A percentile compares a stretch with the other conserved stretches of the same genome.
These are phyloP conservation scores for Synchiropus splendidus DNA, from an alignment of 2,113 vertebrate genomes.

Conservation along the genomic window DNA sequence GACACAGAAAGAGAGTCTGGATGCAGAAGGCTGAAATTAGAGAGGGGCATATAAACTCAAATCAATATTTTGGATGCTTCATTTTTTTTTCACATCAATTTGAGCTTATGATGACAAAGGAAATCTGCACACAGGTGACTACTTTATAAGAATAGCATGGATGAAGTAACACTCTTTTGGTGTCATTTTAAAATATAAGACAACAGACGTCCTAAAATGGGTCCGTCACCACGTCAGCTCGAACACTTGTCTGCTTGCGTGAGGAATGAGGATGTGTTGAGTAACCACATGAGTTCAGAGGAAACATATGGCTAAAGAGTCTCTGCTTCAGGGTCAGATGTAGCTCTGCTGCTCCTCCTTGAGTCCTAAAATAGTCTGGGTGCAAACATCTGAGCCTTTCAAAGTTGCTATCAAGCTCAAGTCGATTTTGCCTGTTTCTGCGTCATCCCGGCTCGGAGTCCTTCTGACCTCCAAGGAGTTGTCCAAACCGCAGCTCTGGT, in stretches of 20 bases:
- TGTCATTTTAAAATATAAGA: no score
- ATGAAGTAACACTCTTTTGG: no score
- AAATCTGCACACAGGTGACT: no score
- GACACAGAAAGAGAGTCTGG: no score
- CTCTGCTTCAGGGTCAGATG: slow-evolving; percentile 12
- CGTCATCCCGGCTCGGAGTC: slow-evolving; percentile 8
- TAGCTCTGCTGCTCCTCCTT: slow-evolving; percentile 82
- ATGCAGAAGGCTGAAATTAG: no score
- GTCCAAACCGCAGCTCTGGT: slow-evolving; percentile 3
- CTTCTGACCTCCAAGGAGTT: slow-evolving; percentile 7
- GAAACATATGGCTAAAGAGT: slow-evolving; percentile 8
- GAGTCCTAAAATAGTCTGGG: slow-evolving; percentile 74
- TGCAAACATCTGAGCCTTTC: slow-evolving; percentile 73
- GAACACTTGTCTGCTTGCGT: background rate
- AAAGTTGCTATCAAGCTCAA: slow-evolving; percentile 63
- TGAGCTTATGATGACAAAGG: no score
- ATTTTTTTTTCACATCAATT: no score
- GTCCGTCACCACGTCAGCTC: slow-evolving; percentile 1
- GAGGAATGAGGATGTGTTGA: background rate
- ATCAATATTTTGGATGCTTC: no score
- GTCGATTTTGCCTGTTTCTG: slow-evolving; percentile 13
- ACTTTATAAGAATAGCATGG: no score
- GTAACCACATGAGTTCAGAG: background rate
- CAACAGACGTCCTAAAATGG: background rate
- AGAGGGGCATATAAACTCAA: no score